A percentile compares a stretch with the other conserved stretches of the same genome.
Evolutionary conservation across 2,797 vertebrate species (phyloP).

Genomic region (Gymnoscopelus braueri): DNA sequence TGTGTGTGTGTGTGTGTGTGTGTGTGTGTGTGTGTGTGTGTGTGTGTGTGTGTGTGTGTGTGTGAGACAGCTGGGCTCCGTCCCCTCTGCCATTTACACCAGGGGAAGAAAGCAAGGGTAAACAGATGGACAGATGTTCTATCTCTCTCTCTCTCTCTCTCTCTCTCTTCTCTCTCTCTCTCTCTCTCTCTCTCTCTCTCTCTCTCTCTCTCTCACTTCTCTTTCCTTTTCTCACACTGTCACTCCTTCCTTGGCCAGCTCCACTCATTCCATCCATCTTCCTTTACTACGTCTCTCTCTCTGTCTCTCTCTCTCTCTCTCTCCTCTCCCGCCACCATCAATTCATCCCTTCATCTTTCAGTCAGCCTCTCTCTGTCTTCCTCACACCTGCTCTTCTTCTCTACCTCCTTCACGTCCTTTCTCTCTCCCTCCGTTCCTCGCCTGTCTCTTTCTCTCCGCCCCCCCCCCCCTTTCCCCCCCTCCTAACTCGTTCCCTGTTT

Average conservation of each 20-base stretch:
- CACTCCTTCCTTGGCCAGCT: slow-evolving; percentile 49
- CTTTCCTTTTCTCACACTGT: slow-evolving; percentile 4
- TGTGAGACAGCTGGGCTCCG: slow-evolving; percentile 72
- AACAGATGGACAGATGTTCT: slow-evolving; percentile 80
- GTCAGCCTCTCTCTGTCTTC: background rate
- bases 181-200: slow-evolving; percentile 50
- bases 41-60: slow-evolving; percentile 41
- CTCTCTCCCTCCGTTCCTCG: too few species aligned
- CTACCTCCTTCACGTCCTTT: background rate
- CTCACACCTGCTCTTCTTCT: background rate
- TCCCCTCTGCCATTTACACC: slow-evolving; percentile 75
- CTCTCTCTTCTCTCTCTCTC: slow-evolving; percentile 16
- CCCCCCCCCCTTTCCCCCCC: slow-evolving; percentile 11
- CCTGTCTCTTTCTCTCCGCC: background rate
- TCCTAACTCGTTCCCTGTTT: background rate
- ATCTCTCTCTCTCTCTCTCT: slow-evolving; percentile 39
- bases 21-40: slow-evolving; percentile 14
- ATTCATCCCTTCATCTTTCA: background rate
- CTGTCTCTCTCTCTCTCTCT: slow-evolving; percentile 22
- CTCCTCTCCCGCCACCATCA: slow-evolving; percentile 25
- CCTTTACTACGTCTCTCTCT: background rate
- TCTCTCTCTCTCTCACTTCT: slow-evolving; percentile 21
- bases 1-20: slow-evolving; percentile 26
- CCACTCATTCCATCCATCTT: slow-evolving; percentile 26
- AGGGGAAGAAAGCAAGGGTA: slow-evolving; percentile 72